Evolutionary conservation across 1,140 invertebrate genomes (phyloP), one percentile per base, ranked within the genome.

Genomic region (Cylas formicarius): DNA sequence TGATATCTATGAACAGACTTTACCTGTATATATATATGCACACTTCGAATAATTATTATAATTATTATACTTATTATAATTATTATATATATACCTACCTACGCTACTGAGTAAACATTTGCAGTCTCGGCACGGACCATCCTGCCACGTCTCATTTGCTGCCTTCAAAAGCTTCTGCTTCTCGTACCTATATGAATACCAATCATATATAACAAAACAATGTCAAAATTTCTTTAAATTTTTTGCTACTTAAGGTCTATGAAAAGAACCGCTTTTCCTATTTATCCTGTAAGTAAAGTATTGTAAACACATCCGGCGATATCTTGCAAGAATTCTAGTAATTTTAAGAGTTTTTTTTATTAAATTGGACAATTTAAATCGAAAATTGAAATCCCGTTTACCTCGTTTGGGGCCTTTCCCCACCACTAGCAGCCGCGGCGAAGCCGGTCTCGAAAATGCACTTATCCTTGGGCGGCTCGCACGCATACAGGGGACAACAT

Each of bases 101-200:
- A 45, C 27, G 19, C 28, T 53, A 10, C 45, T 49, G 7, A 34
- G 26, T 5, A 66, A 63, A 57, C 81, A 84, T 13, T 65, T 61
- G 54, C 83, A 85, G 3, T 65, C 64, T 10, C 73, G 72, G 48
- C 82, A 86, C 2, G 78, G 75, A 1, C 81, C 82, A 55, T 85
- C 81, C 45, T 71, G 52, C 82, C 82, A 85, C 2, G 61, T 70
- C 9, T 76, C 71, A 20, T 78, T 75, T 29, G 66, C 70, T 35
- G 70, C 69, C 47, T 72, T 74, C 6, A 73, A 47, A 3, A 73
- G 38, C 3, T 59, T 68, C 52, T 61, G 57, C 39, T 53, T 58
- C 43, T 62, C 62, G 4, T 55, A 48, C 32, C 46, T 48, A 26
- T 14, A 41, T 17, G 28, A 39, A 14, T 17, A n/a, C n/a, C n/a